Evolutionary conservation across 2,113 vertebrate species (phyloP).

Genomic region (Physeter macrocephalus): DNA sequence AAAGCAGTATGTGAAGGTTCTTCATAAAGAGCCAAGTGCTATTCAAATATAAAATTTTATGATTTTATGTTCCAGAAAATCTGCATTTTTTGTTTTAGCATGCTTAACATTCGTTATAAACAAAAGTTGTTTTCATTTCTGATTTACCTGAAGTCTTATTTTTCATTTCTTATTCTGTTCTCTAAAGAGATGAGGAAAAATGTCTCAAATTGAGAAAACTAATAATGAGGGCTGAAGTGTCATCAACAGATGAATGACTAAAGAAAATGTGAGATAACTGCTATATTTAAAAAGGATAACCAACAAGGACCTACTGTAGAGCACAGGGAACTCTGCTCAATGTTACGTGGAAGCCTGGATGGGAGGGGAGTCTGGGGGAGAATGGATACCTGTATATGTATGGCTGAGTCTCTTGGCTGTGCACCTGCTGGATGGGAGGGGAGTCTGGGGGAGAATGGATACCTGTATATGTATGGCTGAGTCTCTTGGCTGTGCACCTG

Average conservation of each 20-base stretch:
- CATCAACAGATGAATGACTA: background rate
- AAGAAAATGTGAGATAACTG: background rate
- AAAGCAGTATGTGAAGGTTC: background rate
- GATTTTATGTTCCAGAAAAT: background rate
- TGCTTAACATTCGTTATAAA: background rate
- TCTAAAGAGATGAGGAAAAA: background rate
- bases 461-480: no score
- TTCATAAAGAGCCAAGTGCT: background rate
- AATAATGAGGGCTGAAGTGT: background rate
- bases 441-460: no score
- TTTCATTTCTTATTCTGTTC: background rate
- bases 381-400: no score
- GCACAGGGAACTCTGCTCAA: no score
- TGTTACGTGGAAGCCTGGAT: no score
- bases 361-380: no score
- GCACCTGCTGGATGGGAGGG: no score
- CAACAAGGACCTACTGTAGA: no score
- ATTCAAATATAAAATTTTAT: background rate
- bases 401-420: no score
- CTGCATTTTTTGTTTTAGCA: background rate
- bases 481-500: no score
- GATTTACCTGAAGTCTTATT: background rate
- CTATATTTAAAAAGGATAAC: no score
- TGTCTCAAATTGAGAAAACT: background rate
- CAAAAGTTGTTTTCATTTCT: background rate